These are phyloP conservation scores for Elymnias hypermnestra DNA, from an alignment of 1,140 invertebrate genomes.

Conservation along the genomic window DNA sequence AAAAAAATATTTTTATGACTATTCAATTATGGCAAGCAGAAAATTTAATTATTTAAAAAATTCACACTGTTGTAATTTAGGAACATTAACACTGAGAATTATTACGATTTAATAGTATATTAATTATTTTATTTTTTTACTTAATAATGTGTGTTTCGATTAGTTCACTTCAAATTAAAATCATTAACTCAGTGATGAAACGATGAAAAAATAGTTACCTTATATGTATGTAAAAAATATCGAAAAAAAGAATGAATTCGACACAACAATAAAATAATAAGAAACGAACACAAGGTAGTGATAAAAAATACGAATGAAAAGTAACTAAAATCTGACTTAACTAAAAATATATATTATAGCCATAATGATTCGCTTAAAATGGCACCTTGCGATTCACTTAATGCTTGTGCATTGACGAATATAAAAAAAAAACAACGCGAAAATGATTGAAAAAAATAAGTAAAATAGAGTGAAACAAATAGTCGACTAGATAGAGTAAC, in stretches of 20 bases:
- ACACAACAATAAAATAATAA: conserved; percentile 37
- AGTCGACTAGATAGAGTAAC: conserved; percentile 43
- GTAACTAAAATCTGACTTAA: conserved; percentile 54
- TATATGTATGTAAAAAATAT: too few species aligned
- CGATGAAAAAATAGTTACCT: too few species aligned
- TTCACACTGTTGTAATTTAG: conserved; percentile 71
- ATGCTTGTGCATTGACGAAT: conserved; percentile 37
- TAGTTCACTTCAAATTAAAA: conserved; percentile 34
- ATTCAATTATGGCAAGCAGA: conserved; percentile 63
- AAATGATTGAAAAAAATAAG: conserved; percentile 28
- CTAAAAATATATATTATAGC: conserved; percentile 61
- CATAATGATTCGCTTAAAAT: conserved; percentile 62
- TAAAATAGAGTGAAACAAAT: conserved; percentile 24
- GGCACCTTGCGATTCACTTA: conserved; percentile 67
- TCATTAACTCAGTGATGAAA: conserved; percentile 23
- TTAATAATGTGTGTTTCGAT: conserved; percentile 41
- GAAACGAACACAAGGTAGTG: conserved; percentile 63
- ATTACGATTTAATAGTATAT: conserved; percentile 64
- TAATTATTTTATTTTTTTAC: conserved; percentile 45
- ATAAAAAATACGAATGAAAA: conserved; percentile 51
- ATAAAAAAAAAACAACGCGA: too few species aligned
- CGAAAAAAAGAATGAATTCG: conserved; percentile 33
- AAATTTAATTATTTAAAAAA: conserved; percentile 50
- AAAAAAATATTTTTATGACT: conserved; percentile 34
- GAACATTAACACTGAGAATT: conserved; percentile 74